Evolutionary conservation across 2,797 vertebrate genomes (phyloP).

Genomic region (Xiphorhynchus erythropygius): DNA sequence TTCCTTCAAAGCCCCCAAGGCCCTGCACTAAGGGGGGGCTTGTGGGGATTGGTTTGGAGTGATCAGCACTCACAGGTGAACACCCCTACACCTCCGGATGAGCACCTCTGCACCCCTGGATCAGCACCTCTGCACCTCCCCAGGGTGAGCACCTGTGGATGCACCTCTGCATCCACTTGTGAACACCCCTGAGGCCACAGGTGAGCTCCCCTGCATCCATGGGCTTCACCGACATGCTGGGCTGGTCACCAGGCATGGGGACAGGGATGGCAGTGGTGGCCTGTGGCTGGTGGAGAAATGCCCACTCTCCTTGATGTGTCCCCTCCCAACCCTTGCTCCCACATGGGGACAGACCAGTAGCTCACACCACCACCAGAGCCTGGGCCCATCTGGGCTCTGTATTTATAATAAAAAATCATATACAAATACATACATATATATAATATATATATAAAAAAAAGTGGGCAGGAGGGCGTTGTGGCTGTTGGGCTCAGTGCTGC

Average conservation of each 20-base stretch:
- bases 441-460: slow-evolving; percentile 12
- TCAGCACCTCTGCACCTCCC: not conserved
- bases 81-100: not conserved
- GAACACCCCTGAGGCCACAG: not conserved
- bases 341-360: not conserved
- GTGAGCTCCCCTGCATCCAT: not conserved
- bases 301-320: accelerated
- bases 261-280: not conserved
- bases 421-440: slow-evolving; percentile 64
- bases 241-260: not conserved
- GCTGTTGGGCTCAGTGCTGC: not conserved
- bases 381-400: not conserved
- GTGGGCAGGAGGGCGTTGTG: not conserved
- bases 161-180: not conserved
- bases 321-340: not conserved
- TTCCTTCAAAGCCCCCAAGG: not conserved
- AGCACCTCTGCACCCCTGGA: not conserved
- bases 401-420: slow-evolving; percentile 48
- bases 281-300: not conserved
- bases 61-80: not conserved
- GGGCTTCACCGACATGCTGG: not conserved
- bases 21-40: not conserved
- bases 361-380: not conserved
- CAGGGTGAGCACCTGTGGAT: not conserved
- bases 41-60: not conserved